Percentiles rank a stretch among this genome's conserved stretches.
Evolutionary conservation across 2,888 invertebrate genomes (phyloP).

Genomic region (Cerceris rybyensis): DNA sequence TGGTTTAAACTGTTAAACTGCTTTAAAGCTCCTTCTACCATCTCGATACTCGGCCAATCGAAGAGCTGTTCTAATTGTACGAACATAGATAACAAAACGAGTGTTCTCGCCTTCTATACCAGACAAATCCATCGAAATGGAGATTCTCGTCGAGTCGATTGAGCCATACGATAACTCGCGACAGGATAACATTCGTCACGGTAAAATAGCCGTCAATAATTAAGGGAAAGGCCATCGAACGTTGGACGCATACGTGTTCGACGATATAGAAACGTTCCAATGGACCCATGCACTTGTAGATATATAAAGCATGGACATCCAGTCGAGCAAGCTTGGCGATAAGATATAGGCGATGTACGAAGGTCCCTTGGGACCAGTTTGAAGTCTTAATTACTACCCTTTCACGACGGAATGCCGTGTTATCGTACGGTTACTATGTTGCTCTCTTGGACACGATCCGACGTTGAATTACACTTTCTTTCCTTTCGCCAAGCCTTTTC

Average conservation of each 20-base stretch:
- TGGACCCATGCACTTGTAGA: slow-evolving; percentile 49
- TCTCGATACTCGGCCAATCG: too few species aligned
- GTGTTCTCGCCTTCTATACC: too few species aligned
- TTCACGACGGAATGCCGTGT: slow-evolving; percentile 63
- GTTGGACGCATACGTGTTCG: slow-evolving; percentile 15
- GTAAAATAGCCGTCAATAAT: slow-evolving; percentile 34
- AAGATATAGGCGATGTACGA: slow-evolving; percentile 58
- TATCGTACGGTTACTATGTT: slow-evolving; percentile 64
- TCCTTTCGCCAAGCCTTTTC: slow-evolving; percentile 18
- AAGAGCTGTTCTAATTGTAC: too few species aligned
- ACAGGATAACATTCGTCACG: not conserved
- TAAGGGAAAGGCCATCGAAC: slow-evolving; percentile 40
- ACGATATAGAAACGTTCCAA: slow-evolving; percentile 38
- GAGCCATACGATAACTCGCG: not conserved
- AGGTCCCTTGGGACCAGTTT: slow-evolving; percentile 66
- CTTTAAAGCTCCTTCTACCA: not conserved
- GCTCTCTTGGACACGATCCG: slow-evolving; percentile 43
- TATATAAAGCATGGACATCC: slow-evolving; percentile 47
- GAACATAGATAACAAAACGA: too few species aligned
- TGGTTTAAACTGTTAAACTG: not conserved
- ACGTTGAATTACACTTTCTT: slow-evolving; percentile 61
- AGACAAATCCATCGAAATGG: too few species aligned
- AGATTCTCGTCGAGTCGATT: not conserved
- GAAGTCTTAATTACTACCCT: slow-evolving; percentile 77
- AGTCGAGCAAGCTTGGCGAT: slow-evolving; percentile 59